Evolutionary conservation across 2,113 vertebrate genomes (phyloP).

Genomic region (Alosa alosa): DNA sequence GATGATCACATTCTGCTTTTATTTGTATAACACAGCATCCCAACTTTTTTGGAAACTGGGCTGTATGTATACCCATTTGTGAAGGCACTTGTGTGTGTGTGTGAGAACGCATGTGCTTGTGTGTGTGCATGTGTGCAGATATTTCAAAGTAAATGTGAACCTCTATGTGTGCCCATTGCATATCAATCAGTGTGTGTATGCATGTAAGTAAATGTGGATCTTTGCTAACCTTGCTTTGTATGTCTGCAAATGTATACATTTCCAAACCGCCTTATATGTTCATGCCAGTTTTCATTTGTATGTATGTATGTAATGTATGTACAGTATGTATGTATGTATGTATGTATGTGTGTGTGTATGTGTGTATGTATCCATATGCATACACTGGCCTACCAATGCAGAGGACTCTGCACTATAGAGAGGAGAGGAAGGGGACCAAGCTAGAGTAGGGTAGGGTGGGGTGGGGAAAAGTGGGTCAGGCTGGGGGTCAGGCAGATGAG

Average conservation of each 20-base stretch:
- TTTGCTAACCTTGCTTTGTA: neutral
- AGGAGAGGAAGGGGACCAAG: neutral
- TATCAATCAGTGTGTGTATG: neutral
- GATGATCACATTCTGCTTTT: no score
- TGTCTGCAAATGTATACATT: neutral
- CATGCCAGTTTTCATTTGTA: no score
- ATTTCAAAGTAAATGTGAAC: neutral
- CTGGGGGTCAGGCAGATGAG: neutral
- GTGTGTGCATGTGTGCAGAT: neutral
- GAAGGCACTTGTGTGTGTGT: neutral
- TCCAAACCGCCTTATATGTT: neutral
- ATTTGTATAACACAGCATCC: no score
- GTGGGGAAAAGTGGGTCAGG: neutral
- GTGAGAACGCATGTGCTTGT: neutral
- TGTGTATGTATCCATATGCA: neutral
- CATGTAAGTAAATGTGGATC: neutral
- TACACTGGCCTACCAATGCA: neutral
- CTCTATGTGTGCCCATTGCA: neutral
- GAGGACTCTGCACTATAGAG: neutral
- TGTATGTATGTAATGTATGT: neutral
- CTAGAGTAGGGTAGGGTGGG: neutral
- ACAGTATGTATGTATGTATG: no score
- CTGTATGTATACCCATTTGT: neutral
- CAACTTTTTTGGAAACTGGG: no score
- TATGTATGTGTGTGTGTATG: constrained; percentile 42